phyloP scores from a whole-genome alignment of 2,797 vertebrate species.

The Enteromius anoplus region DNA sequence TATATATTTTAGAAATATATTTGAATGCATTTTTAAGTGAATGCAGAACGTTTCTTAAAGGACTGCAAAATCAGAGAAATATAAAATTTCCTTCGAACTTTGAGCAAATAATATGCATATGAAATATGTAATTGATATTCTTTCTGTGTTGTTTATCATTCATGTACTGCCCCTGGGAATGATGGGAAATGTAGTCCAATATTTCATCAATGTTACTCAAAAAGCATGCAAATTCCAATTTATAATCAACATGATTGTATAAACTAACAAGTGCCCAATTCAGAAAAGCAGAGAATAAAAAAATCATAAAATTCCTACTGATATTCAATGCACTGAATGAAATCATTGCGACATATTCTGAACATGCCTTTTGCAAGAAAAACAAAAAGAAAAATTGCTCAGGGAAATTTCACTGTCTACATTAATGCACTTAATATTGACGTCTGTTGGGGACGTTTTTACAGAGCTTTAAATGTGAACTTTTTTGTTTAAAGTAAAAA shows the following conservation, averaged over 20 bases:
- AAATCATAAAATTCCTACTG: background rate
- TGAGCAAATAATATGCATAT: background rate
- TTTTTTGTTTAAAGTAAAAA: background rate
- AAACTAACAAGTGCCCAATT: background rate
- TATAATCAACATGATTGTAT: background rate
- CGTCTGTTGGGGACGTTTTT: background rate
- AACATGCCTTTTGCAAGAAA: background rate
- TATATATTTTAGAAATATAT: background rate
- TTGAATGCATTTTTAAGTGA: background rate
- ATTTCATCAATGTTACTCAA: background rate
- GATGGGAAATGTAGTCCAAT: background rate
- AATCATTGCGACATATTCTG: background rate
- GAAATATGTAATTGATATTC: background rate
- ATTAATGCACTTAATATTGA: background rate
- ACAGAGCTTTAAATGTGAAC: background rate
- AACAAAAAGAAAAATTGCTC: background rate
- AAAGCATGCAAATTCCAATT: background rate
- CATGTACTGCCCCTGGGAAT: background rate
- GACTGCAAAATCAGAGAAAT: background rate
- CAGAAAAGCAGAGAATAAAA: background rate
- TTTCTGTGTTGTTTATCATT: background rate
- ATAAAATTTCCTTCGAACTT: background rate
- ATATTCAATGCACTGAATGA: background rate
- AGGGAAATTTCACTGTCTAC: background rate
- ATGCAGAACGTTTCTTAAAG: background rate